Base-by-base conservation (phyloP, 2,888 invertebrate genomes). In the Drosophila bunnanda region DNA sequence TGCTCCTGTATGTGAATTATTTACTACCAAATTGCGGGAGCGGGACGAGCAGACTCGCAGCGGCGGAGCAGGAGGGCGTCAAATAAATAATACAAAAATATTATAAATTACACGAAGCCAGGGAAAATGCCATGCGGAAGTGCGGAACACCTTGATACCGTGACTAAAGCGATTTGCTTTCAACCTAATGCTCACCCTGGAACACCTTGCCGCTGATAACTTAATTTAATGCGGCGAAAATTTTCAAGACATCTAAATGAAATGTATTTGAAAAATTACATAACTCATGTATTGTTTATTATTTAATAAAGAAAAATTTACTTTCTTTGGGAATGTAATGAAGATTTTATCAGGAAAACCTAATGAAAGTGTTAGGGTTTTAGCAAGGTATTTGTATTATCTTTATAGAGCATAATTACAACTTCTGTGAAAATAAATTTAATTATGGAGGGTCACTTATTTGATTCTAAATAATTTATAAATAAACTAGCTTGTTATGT, bases 71-170 rank as follows among this genome's bases (percentile, higher is more conserved):
- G 17, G 41, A 52, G 60, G 64, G 62, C 52, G 67, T 72, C 89
- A 78, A 79, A 88, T 83, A 83, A 83, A 83, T 83, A 83, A 83
- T 89, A 87, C 88, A 84, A 87, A 73, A 87, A 83, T 83, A 89
- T 83, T 83, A 83, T 83, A 83, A 83, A 83, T 83, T 83, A 87
- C 83, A 83, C 77, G 89, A 75, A 87, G 88, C 79, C 87, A 78
- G 46, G 54, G 52, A 54, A 75, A 75, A 39, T 39, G 76, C 48
- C 30, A 67, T 12, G 39, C 75, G 68, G 57, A 72, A 75, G 75
- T 75, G 46, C 28, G 69, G 75, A 75, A 72, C 75, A 76, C 71
- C 56, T 73, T 72, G 71, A 67, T 76, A 74, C 76, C 64, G 70
- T 70, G 70, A 72, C 73, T 41, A 41, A 61, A 54, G 70, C 73